Percentiles rank a stretch among this genome's conserved stretches.
phyloP scores from a whole-genome alignment of 2,113 vertebrate genomes.

The Columba janthina region DNA sequence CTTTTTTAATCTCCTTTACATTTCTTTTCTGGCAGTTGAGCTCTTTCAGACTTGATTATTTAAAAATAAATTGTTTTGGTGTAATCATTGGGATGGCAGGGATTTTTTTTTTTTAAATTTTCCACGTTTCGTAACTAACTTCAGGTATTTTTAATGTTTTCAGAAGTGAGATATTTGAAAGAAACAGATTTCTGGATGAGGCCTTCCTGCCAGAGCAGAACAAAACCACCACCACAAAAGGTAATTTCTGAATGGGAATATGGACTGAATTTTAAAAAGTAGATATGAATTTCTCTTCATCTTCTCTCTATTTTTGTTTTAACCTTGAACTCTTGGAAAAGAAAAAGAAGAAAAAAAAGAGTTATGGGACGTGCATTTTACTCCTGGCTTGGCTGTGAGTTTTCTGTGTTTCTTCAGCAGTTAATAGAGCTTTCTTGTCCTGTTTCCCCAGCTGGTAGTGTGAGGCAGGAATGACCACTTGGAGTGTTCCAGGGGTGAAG shows the following conservation, averaged over 20 bases:
- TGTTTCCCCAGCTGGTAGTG: not conserved
- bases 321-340: too few species aligned
- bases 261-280: not conserved
- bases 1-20: not conserved
- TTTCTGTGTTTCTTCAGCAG: not conserved
- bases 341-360: not conserved
- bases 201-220: not conserved
- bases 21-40: not conserved
- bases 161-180: not conserved
- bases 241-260: not conserved
- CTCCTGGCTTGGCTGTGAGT: not conserved
- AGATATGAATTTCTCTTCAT: not conserved
- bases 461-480: not conserved
- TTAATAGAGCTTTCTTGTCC: not conserved
- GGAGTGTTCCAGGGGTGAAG: not conserved
- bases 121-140: not conserved
- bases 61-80: not conserved
- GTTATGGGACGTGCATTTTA: not conserved
- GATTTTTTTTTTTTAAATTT: not conserved
- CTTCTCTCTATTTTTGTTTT: not conserved
- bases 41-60: not conserved
- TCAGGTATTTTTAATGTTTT: not conserved
- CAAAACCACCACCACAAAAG: not conserved
- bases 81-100: not conserved
- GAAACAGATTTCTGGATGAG: not conserved